A percentile compares a stretch with the other conserved stretches of the same genome.
Conservation (phyloP, 2,888 invertebrate genomes). For the Andrena bicolor region DNA sequence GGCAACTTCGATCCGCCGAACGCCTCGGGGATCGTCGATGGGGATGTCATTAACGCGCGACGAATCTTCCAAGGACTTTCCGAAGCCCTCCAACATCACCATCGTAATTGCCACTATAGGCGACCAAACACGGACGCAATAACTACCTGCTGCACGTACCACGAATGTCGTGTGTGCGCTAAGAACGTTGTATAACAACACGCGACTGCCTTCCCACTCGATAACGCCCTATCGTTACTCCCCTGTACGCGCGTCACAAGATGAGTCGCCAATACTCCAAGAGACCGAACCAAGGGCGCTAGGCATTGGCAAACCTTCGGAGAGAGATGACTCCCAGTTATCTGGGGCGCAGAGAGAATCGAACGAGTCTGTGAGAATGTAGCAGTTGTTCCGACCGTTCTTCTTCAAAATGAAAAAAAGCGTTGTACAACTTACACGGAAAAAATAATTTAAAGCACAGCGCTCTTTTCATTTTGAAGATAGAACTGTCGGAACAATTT, state of each 20-base stretch:
- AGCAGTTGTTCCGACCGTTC: no score
- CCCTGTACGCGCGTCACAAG: neutral
- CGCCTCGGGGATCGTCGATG: neutral
- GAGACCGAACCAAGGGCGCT: no score
- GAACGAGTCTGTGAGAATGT: no score
- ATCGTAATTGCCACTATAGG: neutral
- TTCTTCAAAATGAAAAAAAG: no score
- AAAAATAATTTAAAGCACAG: no score
- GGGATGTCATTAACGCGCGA: constrained; percentile 12
- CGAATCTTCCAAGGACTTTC: neutral
- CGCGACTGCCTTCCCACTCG: constrained; percentile 25
- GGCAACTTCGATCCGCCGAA: neutral
- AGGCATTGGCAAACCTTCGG: no score
- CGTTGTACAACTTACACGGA: no score
- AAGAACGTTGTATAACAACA: constrained; percentile 46
- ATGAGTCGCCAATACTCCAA: constrained; percentile 3
- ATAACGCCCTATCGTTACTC: constrained; percentile 6
- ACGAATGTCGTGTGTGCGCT: constrained; percentile 15
- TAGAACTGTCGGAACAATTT: no score
- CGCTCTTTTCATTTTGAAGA: no score
- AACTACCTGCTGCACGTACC: constrained; percentile 19
- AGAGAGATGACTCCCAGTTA: no score
- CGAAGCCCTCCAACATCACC: neutral
- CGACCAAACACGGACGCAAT: constrained; percentile 10
- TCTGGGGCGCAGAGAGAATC: no score